Evolutionary conservation across 2,113 vertebrate genomes (phyloP).

Genomic region (Psephotus haematonotus): DNA sequence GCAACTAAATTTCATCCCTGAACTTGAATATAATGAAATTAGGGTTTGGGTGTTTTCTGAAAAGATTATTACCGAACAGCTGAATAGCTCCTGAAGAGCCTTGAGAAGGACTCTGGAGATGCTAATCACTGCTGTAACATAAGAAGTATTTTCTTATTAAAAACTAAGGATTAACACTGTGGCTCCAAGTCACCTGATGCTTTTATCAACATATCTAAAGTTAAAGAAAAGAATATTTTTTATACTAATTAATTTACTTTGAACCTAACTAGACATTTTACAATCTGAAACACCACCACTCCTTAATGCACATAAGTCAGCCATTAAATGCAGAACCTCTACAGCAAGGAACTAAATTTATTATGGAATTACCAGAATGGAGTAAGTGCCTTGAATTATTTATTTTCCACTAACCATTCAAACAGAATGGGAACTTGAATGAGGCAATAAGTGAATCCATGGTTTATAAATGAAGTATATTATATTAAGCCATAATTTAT

Average conservation of each 20-base stretch:
- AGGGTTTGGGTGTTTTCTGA: not conserved
- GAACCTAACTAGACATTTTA: not conserved
- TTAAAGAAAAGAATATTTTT: not conserved
- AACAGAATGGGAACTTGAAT: not conserved
- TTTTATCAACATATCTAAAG: not conserved
- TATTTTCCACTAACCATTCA: not conserved
- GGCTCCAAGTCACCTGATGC: not conserved
- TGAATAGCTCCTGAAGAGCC: not conserved
- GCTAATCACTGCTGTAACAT: not conserved
- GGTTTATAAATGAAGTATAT: not conserved
- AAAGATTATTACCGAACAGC: not conserved
- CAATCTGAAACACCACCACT: not conserved
- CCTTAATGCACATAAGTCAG: not conserved
- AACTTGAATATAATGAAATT: not conserved
- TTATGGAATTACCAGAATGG: not conserved
- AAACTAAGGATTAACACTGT: not conserved
- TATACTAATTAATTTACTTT: not conserved
- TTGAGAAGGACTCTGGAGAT: not conserved
- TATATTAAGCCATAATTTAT: not conserved
- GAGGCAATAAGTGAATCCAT: not conserved
- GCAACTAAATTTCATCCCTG: not conserved
- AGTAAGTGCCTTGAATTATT: slow-evolving; percentile 38
- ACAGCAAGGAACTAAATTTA: not conserved
- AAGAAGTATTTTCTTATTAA: not conserved
- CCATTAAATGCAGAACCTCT: not conserved